A percentile compares a stretch with the other conserved stretches of the same genome.
Evolutionary conservation across 2,113 vertebrate species (phyloP).

Genomic region (Alouatta palliata): DNA sequence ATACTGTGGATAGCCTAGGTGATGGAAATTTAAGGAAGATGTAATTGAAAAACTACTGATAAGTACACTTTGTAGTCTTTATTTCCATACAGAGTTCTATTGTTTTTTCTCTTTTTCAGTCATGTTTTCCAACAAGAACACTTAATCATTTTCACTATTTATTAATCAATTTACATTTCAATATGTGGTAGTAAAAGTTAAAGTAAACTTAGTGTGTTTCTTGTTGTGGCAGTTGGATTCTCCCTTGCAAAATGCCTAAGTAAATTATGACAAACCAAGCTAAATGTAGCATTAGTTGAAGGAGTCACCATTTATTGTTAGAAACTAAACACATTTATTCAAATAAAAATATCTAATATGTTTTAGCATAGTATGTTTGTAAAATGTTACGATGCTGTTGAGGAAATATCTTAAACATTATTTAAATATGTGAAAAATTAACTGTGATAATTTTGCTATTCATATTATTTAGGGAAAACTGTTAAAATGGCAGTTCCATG

Average conservation of each 20-base stretch:
- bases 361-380: not conserved
- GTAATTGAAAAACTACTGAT: slow-evolving; percentile 66
- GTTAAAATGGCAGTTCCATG: not conserved
- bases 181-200: slow-evolving; percentile 64
- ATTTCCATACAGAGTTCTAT: not conserved
- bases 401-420: slow-evolving; percentile 23
- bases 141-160: slow-evolving; percentile 66
- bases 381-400: slow-evolving; percentile 45
- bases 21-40: slow-evolving; percentile 5
- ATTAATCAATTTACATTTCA: slow-evolving; percentile 79
- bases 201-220: slow-evolving; percentile 62
- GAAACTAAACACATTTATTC: slow-evolving; percentile 41
- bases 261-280: slow-evolving; percentile 40
- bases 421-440: not conserved
- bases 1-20: not conserved
- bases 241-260: not conserved
- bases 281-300: slow-evolving; percentile 52
- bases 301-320: slow-evolving; percentile 52
- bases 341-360: not conserved
- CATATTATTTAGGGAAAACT: not conserved
- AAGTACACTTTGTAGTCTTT: slow-evolving; percentile 3
- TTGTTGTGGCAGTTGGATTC: not conserved
- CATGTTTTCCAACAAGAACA: slow-evolving; percentile 47
- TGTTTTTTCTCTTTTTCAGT: slow-evolving; percentile 23
- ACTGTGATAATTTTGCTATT: not conserved